Evolutionary conservation across 2,888 invertebrate genomes (phyloP), one percentile per base, ranked within the genome.

Genomic region (Andrena fulva): DNA sequence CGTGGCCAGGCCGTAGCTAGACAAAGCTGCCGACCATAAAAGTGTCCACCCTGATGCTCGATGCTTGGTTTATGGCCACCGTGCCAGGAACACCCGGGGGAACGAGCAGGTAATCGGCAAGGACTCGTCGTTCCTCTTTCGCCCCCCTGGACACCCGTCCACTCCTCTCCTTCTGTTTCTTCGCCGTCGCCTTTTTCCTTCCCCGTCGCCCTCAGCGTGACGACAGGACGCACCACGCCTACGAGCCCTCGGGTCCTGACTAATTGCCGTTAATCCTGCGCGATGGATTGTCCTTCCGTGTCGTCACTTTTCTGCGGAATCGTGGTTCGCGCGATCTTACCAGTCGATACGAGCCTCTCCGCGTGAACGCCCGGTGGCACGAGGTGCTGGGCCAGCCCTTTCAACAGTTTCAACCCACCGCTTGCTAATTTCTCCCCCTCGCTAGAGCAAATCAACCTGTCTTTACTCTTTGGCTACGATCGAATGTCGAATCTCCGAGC

Each of bases 1-100:
- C 76, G 74, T 80, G 63, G 67, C 59, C 79, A 75, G 79, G 56
- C 76, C 79, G 35, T 81, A 78, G 80, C 85, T 90, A 89, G 82
- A 92, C 90, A 91, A 92, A 91, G 90, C 90, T 83, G 79, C 85
- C 86, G 85, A 89, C 85, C 91, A 91, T 93, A 92, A 93, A 92
- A 92, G 90, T 92, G 91, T 92, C 91, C 91, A 88, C 86, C 87
- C 87, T 78, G 79, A 82, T 76, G 84, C 84, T 79, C 87, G 82
- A 88, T 85, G 88, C 82, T 75, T 90, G 89, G 88, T 92, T 92
- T 92, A 92, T 88, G 90, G 78, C 86, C 84, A 79, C 80, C 82
- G 81, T 82, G 85, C 84, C 85, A 80, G 82, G 81, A 81, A 85
- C 84, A 85, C 77, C 82, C 86, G 84, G 77, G 70, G 82, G 71